Conservation (phyloP, 2,113 vertebrate species). For the Upupa epops region DNA sequence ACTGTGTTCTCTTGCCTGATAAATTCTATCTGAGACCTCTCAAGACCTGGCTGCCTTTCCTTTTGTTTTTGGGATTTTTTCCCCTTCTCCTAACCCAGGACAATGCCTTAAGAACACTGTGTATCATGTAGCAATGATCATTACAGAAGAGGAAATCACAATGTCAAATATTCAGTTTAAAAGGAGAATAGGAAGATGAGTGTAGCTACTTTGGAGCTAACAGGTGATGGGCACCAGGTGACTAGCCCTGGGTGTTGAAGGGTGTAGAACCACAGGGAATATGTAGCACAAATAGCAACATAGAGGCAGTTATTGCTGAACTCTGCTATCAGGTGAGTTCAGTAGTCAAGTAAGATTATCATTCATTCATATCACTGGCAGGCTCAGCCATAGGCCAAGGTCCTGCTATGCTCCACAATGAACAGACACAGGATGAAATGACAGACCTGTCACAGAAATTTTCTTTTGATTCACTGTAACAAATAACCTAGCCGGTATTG, state of each 20-base stretch:
- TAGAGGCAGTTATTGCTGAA: not conserved
- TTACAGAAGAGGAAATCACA: not conserved
- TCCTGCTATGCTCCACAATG: not conserved
- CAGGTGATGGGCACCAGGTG: not conserved
- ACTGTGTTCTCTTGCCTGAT: no score
- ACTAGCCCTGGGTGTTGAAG: not conserved
- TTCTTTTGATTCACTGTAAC: not conserved
- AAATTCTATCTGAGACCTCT: no score
- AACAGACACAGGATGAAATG: not conserved
- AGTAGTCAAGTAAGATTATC: not conserved
- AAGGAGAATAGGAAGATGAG: not conserved
- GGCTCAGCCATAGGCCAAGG: not conserved
- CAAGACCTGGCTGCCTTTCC: no score
- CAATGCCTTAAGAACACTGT: not conserved
- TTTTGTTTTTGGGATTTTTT: no score
- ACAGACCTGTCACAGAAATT: not conserved
- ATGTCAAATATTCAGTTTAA: not conserved
- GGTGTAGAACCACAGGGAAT: rapidly evolving
- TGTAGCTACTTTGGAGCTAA: not conserved
- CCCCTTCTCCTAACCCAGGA: no score
- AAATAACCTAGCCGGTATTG: not conserved
- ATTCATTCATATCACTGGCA: not conserved
- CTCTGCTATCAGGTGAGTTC: not conserved
- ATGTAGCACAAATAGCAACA: not conserved
- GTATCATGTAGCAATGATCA: not conserved